Evolutionary conservation across 1,140 invertebrate genomes (phyloP), one percentile per base, ranked within the genome.

Genomic region (Propsilocerus akamusi): DNA sequence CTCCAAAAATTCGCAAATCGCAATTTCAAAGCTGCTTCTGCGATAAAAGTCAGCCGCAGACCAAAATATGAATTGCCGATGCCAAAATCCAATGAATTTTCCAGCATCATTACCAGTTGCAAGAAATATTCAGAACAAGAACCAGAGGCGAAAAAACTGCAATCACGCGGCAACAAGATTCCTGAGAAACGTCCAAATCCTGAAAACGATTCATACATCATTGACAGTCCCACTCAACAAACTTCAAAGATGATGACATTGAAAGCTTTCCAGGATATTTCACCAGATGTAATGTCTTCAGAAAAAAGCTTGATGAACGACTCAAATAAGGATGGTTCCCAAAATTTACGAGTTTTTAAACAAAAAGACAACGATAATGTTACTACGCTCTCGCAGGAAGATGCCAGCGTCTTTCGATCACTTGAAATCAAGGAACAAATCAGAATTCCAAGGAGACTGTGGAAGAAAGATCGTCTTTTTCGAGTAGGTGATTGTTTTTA

Each of bases 401-500:
- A 62, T 52, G 57, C 56, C 25, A 55, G 53, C 12, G 55, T 56
- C 34, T 60, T 59, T 47, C 56, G 58, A 47, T 61, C 61, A 25
- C 54, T 46, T 7, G 53, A 50, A 34, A 51, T 60, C 0, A 69
- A 74, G 51, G 68, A 73, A 49, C 66, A 61, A 54, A 83, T 84
- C 53, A 72, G 68, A 51, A 82, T 84, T 49, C 78, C 81, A 5
- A 71, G 71, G 49, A 69, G 72, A 48, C 63, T 72, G 11, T 72
- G 66, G 17, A 73, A 73, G 53, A 62, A 63, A 56, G 77, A 75
- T 20, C 72, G 70, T 25, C 81, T 76, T 12, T 84, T 82, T 57
- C 76, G 76, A 60, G 68, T 85, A 2, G 72, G 77, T 54, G 81
- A 86, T 66, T 80, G 78, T 55, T 86, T 77, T 64, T 86, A 86